Evolutionary conservation across 1,140 invertebrate genomes (phyloP), one percentile per base, ranked within the genome.

Genomic region (Lasioglossum albipes): DNA sequence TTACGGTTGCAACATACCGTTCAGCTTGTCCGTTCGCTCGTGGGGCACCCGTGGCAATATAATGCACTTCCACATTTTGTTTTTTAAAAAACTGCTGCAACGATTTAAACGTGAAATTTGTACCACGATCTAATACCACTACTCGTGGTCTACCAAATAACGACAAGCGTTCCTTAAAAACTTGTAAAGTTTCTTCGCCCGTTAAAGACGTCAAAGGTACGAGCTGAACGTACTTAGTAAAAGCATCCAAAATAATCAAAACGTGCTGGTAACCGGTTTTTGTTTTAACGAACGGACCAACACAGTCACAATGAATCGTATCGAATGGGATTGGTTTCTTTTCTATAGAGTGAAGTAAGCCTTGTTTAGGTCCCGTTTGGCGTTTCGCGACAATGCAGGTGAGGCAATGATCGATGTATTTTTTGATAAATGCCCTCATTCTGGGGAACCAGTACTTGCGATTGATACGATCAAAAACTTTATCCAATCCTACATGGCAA

Each of bases 1-100:
- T 42, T 27, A 49, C 68, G 18, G 5, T 65, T 13, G 45, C 36
- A 22, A 69, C 10, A 5, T 69, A 52, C 9, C 42, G 67, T 13
- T 69, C 67, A 10, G 75, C 67, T 18, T 65, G 70, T 10, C 27
- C 41, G 12, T 65, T 62, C 0, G 75, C 75, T 10, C n/a, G 49
- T 4, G 42, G 42, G 2, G n/a, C 67, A 4, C 67, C 67, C 42
- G 67, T 27, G 1, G 45, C 67, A 42, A 65, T 70, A 78, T 54
- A 61, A 4, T 71, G 42, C 9, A 41, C 12, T 0, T 71, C 45
- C 0, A n/a, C 36, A 3, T n/a, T 12, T 7, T 69, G 67, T 69
- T 52, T 69, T 52, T 22, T 16, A 2, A 69, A 5, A 22, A 69
- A 69, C 27, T 52, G 67, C 10, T 27, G 1, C 45, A 69, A 52